Percentiles rank a stretch among this genome's conserved stretches.
These are phyloP conservation scores for Sylvilagus bachmani DNA, from an alignment of 2,113 vertebrate species.

Conservation along the genomic window DNA sequence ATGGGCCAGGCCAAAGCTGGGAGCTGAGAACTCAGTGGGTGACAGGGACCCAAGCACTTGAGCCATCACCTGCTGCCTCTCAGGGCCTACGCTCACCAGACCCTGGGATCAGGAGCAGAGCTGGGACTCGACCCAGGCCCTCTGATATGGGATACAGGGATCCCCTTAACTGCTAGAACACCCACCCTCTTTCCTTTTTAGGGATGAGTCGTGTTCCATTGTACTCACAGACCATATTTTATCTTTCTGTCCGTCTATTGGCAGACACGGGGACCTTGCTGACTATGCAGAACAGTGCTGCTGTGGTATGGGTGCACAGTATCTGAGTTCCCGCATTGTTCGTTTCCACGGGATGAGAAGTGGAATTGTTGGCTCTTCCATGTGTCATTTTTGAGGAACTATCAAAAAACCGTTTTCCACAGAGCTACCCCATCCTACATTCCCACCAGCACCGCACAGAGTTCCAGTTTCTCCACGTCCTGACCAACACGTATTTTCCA, in stretches of 20 bases:
- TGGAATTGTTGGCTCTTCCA: neutral
- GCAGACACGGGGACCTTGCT: neutral
- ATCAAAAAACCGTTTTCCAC: neutral
- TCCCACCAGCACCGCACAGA: neutral
- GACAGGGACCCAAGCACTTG: no score
- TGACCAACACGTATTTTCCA: neutral
- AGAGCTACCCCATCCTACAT: neutral
- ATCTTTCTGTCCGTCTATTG: no score
- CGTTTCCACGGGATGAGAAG: neutral
- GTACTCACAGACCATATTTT: no score
- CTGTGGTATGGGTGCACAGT: neutral
- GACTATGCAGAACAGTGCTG: neutral
- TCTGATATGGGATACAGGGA: no score
- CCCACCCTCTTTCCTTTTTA: neutral
- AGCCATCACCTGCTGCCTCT: no score
- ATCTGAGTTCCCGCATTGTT: neutral
- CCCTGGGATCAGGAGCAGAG: no score
- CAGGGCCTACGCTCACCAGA: no score
- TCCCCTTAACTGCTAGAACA: no score
- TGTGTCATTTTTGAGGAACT: neutral
- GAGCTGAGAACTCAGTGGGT: no score
- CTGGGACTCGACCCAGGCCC: no score
- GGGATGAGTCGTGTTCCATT: neutral
- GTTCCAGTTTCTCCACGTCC: neutral
- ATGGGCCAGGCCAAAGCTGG: no score